A percentile compares a stretch with the other conserved stretches of the same genome.
phyloP scores from a whole-genome alignment of 92 coral and sea anemone species.

The Bergia puertoricense region DNA sequence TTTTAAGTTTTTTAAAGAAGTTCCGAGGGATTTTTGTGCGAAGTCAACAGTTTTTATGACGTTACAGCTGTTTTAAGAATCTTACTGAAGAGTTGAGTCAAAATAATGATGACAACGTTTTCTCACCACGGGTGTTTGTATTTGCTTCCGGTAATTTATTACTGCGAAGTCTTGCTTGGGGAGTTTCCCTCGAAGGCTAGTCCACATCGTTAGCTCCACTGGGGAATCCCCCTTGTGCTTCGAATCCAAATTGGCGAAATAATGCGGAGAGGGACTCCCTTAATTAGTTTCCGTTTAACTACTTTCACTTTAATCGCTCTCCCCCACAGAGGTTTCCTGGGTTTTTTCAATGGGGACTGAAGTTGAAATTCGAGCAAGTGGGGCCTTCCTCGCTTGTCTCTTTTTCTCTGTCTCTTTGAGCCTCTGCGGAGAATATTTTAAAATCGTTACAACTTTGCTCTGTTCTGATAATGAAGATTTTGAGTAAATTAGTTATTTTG shows the following conservation, averaged over 20 bases:
- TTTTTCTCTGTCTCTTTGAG: too few species aligned
- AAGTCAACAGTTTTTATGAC: neutral
- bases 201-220: neutral
- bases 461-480: too few species aligned
- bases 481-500: too few species aligned
- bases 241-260: too few species aligned
- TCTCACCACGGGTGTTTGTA: neutral
- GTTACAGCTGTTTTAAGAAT: neutral
- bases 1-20: neutral
- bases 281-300: too few species aligned
- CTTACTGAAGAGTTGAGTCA: neutral
- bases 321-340: too few species aligned
- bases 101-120: neutral
- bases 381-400: too few species aligned
- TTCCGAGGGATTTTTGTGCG: neutral
- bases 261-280: neutral
- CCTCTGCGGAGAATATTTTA: too few species aligned
- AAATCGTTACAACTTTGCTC: too few species aligned
- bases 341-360: too few species aligned
- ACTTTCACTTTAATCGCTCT: too few species aligned
- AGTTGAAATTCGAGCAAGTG: too few species aligned
- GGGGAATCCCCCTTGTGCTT: neutral
- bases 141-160: neutral
- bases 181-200: neutral
- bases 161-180: neutral